Evolutionary conservation across 2,797 vertebrate genomes (phyloP).

Genomic region (Meriones psammophilus): DNA sequence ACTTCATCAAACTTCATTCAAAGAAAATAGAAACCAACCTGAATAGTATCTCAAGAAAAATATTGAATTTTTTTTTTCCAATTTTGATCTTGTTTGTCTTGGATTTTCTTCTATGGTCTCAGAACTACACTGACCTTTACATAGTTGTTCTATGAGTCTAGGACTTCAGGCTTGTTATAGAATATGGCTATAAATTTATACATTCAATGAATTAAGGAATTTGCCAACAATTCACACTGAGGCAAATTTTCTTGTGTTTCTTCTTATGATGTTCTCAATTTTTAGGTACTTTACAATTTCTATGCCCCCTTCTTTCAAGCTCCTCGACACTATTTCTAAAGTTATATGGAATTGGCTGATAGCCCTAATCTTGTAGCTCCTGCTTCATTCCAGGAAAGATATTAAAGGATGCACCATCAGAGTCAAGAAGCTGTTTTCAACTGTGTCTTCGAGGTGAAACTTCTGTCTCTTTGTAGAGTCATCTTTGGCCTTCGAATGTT

Average conservation of each 20-base stretch:
- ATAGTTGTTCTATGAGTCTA: too few species aligned
- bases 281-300: neutral
- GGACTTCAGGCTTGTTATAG: too few species aligned
- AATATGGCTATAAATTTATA: too few species aligned
- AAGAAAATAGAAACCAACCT: neutral
- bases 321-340: neutral
- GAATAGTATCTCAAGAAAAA: constrained; percentile 6
- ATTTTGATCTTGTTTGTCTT: neutral
- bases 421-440: neutral
- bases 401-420: neutral
- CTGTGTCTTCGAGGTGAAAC: neutral
- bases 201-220: too few species aligned
- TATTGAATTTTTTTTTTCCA: neutral
- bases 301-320: neutral
- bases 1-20: neutral
- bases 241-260: neutral
- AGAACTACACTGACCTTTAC: neutral
- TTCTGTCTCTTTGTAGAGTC: neutral
- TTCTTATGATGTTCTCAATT: neutral
- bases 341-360: neutral
- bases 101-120: neutral
- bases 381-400: neutral
- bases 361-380: neutral
- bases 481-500: neutral
- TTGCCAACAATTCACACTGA: too few species aligned